Base-by-base conservation (phyloP, 1,140 invertebrate species). In the Reticulitermes speratus region DNA sequence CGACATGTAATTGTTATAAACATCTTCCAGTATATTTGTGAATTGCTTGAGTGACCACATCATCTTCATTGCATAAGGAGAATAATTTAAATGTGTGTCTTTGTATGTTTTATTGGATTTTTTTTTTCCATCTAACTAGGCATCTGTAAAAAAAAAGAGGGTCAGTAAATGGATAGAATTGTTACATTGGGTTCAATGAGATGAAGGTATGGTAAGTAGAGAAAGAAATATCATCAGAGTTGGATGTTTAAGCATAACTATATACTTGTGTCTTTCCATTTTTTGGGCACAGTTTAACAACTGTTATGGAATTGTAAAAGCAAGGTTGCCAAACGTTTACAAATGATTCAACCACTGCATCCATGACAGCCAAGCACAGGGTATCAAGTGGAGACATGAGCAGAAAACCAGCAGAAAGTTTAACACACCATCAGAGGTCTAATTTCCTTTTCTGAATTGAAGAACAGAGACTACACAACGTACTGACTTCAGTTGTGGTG, bases 261-360 rank as follows among this genome's bases (percentile, higher is more conserved):
- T 65, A 59, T 55, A 45, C 38, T 38, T 38, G 38, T 32, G 23
- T 85, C 25, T 75, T 55, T 65, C 65, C 55, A 55, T 59, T 59
- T 45, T 85, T 85, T 85, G 45, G 55, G 55, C 85, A 45, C 59
- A 85, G 85, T 85, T 85, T 85, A 85, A 81, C 65, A 69, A 85
- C 65, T 82, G 85, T 85, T 52, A 85, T 85, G 85, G 85, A 85
- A 85, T 85, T 85, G 59, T 85, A 82, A 85, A 82, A 85, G 75
- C 85, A 85, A 85, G 44, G 59, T 44, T 85, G 23, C 83, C 48
- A 84, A 84, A 45, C 83, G 59, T 84, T 84, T 52, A 84, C 44
- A 30, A 75, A 75, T n/a, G 65, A 45, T 84, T 25, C 83, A 55
- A 25, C 83, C 48, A 84, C 23, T 84, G 83, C 83, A 59, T 30